phyloP scores from a whole-genome alignment of 2,113 vertebrate species.

The Acrocephalus kingi region DNA sequence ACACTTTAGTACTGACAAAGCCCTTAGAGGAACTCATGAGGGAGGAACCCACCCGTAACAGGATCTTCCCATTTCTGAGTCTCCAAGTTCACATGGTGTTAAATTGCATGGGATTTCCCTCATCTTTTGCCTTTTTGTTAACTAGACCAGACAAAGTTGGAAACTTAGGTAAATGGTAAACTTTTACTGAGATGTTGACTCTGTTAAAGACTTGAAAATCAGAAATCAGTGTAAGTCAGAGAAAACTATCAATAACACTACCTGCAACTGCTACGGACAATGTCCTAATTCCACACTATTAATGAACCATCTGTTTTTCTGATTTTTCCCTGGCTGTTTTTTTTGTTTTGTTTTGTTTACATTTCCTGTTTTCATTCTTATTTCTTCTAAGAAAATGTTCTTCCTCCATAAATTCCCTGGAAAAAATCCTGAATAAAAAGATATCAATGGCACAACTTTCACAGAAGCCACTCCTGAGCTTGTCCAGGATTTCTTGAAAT shows the following conservation, averaged over 20 bases:
- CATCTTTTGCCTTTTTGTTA: not conserved
- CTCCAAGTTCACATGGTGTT: not conserved
- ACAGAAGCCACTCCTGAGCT: not conserved
- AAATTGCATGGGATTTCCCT: not conserved
- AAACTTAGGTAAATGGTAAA: not conserved
- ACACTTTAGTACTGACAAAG: not conserved
- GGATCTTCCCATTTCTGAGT: not conserved
- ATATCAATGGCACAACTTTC: not conserved
- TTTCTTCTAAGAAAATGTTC: not conserved
- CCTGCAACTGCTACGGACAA: not conserved
- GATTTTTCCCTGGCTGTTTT: not conserved
- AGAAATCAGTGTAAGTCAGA: not conserved
- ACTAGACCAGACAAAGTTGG: not conserved
- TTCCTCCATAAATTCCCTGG: not conserved
- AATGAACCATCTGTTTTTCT: not conserved
- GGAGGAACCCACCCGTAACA: not conserved
- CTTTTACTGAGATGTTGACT: not conserved
- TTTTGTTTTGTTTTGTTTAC: not conserved
- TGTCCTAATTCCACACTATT: not conserved
- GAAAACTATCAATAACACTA: not conserved
- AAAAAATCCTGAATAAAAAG: not conserved
- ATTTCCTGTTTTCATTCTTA: not conserved
- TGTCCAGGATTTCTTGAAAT: not conserved
- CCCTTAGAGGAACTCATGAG: not conserved
- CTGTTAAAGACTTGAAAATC: not conserved